Evolutionary conservation across 2,888 invertebrate species (phyloP).

Genomic region (Diaprepes abbreviatus): DNA sequence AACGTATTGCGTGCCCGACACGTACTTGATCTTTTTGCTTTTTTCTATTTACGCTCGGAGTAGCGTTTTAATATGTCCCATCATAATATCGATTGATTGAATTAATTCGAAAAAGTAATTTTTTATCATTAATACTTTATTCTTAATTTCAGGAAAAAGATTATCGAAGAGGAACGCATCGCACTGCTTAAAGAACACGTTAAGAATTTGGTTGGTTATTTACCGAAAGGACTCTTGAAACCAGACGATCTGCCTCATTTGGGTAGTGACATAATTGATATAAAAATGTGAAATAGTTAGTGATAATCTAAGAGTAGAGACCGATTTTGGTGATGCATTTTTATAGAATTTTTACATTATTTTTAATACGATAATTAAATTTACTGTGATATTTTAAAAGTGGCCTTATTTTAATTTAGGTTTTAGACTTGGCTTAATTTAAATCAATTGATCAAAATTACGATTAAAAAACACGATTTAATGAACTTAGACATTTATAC

Average conservation of each 20-base stretch:
- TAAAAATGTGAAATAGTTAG: neutral
- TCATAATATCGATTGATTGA: too few species aligned
- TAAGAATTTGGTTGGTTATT: conserved; percentile 71
- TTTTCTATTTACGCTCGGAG: too few species aligned
- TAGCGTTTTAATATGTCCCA: too few species aligned
- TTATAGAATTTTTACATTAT: conserved; percentile 14
- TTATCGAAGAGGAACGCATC: conserved; percentile 72
- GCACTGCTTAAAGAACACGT: conserved; percentile 73
- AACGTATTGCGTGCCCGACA: too few species aligned
- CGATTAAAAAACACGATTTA: too few species aligned
- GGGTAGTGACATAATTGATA: conserved; percentile 50
- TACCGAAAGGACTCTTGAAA: conserved; percentile 71
- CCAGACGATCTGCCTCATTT: conserved; percentile 68
- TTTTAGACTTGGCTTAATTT: too few species aligned
- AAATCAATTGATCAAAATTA: too few species aligned
- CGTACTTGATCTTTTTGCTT: too few species aligned
- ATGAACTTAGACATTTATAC: too few species aligned
- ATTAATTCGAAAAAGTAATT: too few species aligned
- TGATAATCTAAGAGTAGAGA: neutral
- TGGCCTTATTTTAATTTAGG: too few species aligned
- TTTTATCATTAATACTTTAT: conserved; percentile 31
- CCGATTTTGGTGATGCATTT: conserved; percentile 3
- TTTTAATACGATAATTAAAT: neutral
- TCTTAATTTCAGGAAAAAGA: conserved; percentile 65
- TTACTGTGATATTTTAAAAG: conserved; percentile 16